Conservation (phyloP, 1,140 invertebrate genomes). For the Hyposmocoma kahamanoa region DNA sequence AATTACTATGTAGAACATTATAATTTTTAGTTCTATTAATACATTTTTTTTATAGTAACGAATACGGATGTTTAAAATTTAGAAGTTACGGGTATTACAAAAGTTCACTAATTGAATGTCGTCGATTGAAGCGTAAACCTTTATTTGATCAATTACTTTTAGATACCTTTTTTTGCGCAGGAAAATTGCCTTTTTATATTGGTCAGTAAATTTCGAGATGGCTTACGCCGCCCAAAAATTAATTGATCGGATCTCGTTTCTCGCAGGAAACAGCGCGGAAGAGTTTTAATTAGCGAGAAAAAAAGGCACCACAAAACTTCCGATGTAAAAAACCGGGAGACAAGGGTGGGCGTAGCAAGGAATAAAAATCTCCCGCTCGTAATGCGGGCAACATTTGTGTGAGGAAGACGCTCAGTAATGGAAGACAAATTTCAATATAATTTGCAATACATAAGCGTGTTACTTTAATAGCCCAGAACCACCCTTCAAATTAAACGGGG, state of each 20-base stretch:
- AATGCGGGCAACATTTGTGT: conserved; percentile 73
- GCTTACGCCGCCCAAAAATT: conserved; percentile 68
- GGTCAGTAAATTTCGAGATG: conserved; percentile 61
- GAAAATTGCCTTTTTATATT: conserved; percentile 51
- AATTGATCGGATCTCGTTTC: conserved; percentile 72
- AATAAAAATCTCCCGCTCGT: conserved; percentile 70
- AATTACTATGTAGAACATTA: too few species aligned
- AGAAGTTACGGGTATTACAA: too few species aligned
- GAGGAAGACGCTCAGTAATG: conserved; percentile 70
- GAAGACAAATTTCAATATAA: conserved; percentile 75
- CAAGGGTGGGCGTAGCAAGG: conserved; percentile 64
- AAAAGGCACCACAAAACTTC: conserved; percentile 67
- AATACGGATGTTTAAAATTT: too few species aligned
- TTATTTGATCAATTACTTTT: conserved; percentile 45
- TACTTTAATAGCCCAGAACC: conserved; percentile 75
- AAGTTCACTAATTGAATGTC: conserved; percentile 13
- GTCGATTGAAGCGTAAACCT: conserved; percentile 21
- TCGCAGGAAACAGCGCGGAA: conserved; percentile 69
- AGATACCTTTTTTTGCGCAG: conserved; percentile 37
- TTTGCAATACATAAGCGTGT: conserved; percentile 76
- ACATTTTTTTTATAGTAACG: too few species aligned
- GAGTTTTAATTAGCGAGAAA: conserved; percentile 73
- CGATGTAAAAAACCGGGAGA: conserved; percentile 69
- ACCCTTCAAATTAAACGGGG: conserved; percentile 75
- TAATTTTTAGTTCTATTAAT: too few species aligned